These are phyloP conservation scores for Triplophysa rosa DNA, from an alignment of 2,113 vertebrate species.

Conservation along the genomic window DNA sequence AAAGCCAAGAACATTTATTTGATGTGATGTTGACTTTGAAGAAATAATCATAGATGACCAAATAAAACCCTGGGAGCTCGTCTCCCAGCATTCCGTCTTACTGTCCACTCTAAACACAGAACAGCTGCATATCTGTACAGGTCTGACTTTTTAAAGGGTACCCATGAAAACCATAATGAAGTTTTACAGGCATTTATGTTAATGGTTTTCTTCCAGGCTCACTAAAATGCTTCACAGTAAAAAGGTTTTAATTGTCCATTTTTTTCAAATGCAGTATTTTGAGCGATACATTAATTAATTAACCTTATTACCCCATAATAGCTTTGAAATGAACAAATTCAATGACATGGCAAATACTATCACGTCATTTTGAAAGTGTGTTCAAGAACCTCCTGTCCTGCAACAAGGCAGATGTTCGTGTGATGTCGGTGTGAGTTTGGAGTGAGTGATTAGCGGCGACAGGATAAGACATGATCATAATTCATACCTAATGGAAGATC, in stretches of 20 bases:
- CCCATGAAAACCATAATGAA: slow-evolving; percentile 81
- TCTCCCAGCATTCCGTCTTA: neutral
- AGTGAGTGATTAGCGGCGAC: slow-evolving; percentile 42
- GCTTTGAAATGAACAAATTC: neutral
- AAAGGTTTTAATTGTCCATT: neutral
- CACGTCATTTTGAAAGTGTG: neutral
- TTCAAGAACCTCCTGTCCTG: neutral
- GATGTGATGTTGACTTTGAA: neutral
- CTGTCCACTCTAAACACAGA: neutral
- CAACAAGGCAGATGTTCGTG: neutral
- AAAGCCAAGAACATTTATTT: slow-evolving; percentile 5
- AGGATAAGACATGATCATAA: slow-evolving; percentile 43
- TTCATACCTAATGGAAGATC: slow-evolving; percentile 49
- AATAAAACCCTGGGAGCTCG: neutral
- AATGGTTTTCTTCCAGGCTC: neutral
- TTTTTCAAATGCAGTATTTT: neutral
- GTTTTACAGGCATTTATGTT: slow-evolving; percentile 51
- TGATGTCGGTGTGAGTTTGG: slow-evolving; percentile 15
- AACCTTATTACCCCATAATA: neutral
- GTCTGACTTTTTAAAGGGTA: slow-evolving; percentile 80
- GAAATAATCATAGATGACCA: neutral
- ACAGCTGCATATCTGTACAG: slow-evolving; percentile 48
- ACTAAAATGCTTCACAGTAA: neutral
- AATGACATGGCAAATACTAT: neutral
- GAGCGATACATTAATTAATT: too few species aligned